Evolutionary conservation across 2,113 vertebrate species (phyloP).

Genomic region (Sarotherodon lohbergeri): DNA sequence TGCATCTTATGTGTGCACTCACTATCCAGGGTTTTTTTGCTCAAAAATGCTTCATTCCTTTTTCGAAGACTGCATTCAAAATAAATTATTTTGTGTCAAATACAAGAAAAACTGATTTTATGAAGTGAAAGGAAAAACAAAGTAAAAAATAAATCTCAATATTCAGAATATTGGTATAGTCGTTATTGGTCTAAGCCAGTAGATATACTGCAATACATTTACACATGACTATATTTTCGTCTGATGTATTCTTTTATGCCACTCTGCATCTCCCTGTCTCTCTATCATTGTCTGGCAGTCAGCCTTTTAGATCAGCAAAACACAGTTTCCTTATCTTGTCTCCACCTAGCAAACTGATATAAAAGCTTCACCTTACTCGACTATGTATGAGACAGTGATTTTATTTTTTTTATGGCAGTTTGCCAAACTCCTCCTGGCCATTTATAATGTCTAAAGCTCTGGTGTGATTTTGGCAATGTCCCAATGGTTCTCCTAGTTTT

Average conservation of each 20-base stretch:
- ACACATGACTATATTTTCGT: not conserved
- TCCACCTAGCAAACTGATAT: conserved; percentile 12
- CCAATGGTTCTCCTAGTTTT: not conserved
- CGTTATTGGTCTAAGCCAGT: not conserved
- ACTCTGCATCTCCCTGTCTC: not conserved
- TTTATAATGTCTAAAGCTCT: not conserved
- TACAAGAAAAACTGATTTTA: not conserved
- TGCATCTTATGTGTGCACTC: not conserved
- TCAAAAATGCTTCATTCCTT: not conserved
- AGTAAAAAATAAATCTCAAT: not conserved
- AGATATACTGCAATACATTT: not conserved
- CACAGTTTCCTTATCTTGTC: conserved; percentile 29
- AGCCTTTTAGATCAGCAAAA: conserved; percentile 27
- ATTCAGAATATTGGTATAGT: not conserved
- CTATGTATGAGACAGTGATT: conserved; percentile 24
- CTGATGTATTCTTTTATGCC: not conserved
- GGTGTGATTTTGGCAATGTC: not conserved
- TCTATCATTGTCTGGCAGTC: conserved; percentile 17
- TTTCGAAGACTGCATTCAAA: not conserved
- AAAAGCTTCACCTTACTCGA: conserved; percentile 27
- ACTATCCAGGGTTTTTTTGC: not conserved
- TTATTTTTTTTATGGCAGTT: not conserved
- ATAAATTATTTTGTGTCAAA: not conserved
- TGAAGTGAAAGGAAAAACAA: not conserved
- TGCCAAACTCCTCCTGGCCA: not conserved